Conservation (phyloP, 2,888 invertebrate species). For the Stramonita haemastoma region DNA sequence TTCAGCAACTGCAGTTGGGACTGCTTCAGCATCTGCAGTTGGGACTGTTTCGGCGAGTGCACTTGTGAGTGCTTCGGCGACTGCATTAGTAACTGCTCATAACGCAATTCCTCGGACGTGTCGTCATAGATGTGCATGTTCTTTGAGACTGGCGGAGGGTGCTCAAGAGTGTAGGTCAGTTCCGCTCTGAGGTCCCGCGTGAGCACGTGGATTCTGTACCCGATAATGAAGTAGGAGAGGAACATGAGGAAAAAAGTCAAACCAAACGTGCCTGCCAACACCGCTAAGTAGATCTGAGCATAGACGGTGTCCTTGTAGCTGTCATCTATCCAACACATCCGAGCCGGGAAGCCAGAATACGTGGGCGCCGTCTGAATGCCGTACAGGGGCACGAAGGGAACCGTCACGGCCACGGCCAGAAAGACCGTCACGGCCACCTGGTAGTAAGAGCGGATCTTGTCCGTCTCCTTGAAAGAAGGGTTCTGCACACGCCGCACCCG, state of each 20-base stretch:
- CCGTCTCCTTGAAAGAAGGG: not conserved
- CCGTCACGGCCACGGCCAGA: not conserved
- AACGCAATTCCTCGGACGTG: not conserved
- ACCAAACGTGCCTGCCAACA: not conserved
- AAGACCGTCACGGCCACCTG: not conserved
- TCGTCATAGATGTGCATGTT: not conserved
- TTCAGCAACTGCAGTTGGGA: not conserved
- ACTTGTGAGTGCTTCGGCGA: too few species aligned
- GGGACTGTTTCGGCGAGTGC: too few species aligned
- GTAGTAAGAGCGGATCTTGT: not conserved
- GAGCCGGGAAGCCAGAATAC: too few species aligned
- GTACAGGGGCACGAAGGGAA: slow-evolving; percentile 7
- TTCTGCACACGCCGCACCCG: not conserved
- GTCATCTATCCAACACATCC: slow-evolving; percentile 25
- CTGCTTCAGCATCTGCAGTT: too few species aligned
- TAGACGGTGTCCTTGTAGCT: not conserved
- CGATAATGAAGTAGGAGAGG: not conserved
- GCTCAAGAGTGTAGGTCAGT: not conserved
- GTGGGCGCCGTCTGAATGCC: not conserved
- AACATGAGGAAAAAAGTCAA: not conserved
- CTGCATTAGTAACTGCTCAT: not conserved
- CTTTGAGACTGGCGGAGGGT: slow-evolving; percentile 1
- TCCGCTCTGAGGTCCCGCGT: not conserved
- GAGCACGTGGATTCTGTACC: not conserved
- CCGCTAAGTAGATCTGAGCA: not conserved